phyloP scores from a whole-genome alignment of 2,113 vertebrate genomes.

The Cheilinus undulatus region DNA sequence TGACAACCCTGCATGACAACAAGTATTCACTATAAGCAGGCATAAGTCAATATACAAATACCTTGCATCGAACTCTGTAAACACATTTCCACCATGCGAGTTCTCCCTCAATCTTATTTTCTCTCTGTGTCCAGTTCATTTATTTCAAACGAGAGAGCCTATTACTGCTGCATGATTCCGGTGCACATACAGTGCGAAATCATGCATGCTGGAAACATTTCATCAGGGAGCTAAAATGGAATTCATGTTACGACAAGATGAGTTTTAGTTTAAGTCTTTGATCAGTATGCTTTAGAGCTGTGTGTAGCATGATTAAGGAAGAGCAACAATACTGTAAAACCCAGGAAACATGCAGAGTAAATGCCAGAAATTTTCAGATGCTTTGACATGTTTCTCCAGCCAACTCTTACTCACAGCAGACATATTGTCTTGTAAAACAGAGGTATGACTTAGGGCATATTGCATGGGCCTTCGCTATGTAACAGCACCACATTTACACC shows the following conservation, averaged over 20 bases:
- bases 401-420: slow-evolving; percentile 14
- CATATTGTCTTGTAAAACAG: slow-evolving; percentile 26
- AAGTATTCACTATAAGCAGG: too few species aligned
- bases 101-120: slow-evolving; percentile 48
- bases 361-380: not conserved
- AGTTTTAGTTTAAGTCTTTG: slow-evolving; percentile 27
- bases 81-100: slow-evolving; percentile 11
- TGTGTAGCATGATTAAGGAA: not conserved
- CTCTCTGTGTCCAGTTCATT: slow-evolving; percentile 55
- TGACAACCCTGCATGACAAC: too few species aligned
- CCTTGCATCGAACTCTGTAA: slow-evolving; percentile 5
- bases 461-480: slow-evolving; percentile 20
- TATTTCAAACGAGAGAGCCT: slow-evolving; percentile 66
- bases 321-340: not conserved
- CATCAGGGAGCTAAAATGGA: slow-evolving; percentile 39
- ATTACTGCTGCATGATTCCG: slow-evolving; percentile 52
- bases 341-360: not conserved
- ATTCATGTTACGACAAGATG: slow-evolving; percentile 27
- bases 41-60: not conserved
- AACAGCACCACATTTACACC: slow-evolving; percentile 19
- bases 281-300: not conserved
- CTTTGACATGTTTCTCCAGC: not conserved
- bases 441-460: slow-evolving; percentile 29
- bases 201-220: slow-evolving; percentile 51
- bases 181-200: slow-evolving; percentile 39